phyloP scores from a whole-genome alignment of 35 echinoderm and acorn worm species.

The Lytechinus variegatus region DNA sequence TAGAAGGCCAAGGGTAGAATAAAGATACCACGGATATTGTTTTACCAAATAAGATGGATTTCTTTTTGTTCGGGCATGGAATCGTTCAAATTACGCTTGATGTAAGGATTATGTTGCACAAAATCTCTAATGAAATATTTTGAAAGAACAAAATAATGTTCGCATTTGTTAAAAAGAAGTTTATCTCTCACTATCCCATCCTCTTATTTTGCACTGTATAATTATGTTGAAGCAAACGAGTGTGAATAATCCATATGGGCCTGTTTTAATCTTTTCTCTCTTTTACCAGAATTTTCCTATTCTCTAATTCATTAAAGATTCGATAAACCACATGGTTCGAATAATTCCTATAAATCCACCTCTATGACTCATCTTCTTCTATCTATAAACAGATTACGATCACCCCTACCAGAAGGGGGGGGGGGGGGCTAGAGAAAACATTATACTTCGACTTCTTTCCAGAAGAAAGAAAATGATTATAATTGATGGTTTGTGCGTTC shows the following conservation, averaged over 20 bases:
- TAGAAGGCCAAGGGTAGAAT: too few relatives aligned
- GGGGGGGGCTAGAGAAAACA: background rate
- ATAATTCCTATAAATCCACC: background rate
- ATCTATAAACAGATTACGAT: background rate
- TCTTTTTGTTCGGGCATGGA: too few relatives aligned
- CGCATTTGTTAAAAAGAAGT: too few relatives aligned
- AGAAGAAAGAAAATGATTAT: background rate
- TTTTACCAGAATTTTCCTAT: background rate
- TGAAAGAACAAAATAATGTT: too few relatives aligned
- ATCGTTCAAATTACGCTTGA: too few relatives aligned
- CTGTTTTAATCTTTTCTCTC: too few relatives aligned
- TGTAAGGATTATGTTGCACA: too few relatives aligned
- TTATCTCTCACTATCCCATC: background rate
- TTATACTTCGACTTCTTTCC: background rate
- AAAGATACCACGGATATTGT: too few relatives aligned
- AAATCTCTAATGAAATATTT: too few relatives aligned
- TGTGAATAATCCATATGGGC: too few relatives aligned
- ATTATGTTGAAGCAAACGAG: background rate
- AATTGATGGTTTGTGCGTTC: background rate
- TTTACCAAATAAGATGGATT: too few relatives aligned
- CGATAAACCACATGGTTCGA: background rate
- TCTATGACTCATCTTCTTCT: background rate
- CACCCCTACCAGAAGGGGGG: background rate
- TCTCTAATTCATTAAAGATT: too few relatives aligned
- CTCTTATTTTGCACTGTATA: background rate